These are phyloP conservation scores for Isotomurus palustris DNA, from an alignment of 2,888 invertebrate species.

Conservation along the genomic window DNA sequence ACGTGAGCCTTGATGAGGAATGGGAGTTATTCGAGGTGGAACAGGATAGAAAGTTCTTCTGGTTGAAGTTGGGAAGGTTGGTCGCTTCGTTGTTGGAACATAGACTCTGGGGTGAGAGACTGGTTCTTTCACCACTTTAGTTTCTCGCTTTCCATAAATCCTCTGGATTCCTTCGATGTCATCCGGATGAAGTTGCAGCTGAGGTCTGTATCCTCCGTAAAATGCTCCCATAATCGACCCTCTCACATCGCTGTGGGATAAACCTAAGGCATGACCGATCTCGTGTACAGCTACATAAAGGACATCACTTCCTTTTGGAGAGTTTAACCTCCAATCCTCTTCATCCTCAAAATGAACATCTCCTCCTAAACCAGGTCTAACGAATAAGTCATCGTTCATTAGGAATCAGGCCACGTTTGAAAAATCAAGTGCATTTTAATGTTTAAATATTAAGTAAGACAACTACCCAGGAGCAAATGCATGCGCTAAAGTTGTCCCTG, in stretches of 20 bases:
- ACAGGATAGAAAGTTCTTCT: not conserved
- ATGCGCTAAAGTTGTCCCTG: constrained; percentile 49
- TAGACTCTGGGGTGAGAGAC: not conserved
- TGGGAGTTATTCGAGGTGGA: not conserved
- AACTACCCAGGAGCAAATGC: constrained; percentile 48
- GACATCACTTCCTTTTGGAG: constrained; percentile 50
- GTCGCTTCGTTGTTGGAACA: constrained; percentile 1
- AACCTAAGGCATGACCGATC: constrained; percentile 52
- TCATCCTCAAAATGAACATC: constrained; percentile 54
- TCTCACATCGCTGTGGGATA: constrained; percentile 30
- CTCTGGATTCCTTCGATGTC: constrained; percentile 34
- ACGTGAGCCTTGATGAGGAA: too few species aligned
- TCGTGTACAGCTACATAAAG: constrained; percentile 55
- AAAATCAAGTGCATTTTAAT: not conserved
- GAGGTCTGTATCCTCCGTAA: constrained; percentile 33
- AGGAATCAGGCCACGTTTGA: not conserved
- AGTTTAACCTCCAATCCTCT: constrained; percentile 31
- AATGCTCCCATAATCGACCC: constrained; percentile 40
- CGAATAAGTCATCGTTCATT: not conserved
- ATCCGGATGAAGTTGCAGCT: constrained; percentile 37
- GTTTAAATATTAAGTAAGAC: not conserved
- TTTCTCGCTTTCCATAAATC: constrained; percentile 30
- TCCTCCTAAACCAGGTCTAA: constrained; percentile 48
- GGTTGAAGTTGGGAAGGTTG: constrained; percentile 12
- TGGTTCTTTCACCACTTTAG: not conserved